Evolutionary conservation across 2,797 vertebrate genomes (phyloP).

Genomic region (Pseudochaenichthys georgianus): DNA sequence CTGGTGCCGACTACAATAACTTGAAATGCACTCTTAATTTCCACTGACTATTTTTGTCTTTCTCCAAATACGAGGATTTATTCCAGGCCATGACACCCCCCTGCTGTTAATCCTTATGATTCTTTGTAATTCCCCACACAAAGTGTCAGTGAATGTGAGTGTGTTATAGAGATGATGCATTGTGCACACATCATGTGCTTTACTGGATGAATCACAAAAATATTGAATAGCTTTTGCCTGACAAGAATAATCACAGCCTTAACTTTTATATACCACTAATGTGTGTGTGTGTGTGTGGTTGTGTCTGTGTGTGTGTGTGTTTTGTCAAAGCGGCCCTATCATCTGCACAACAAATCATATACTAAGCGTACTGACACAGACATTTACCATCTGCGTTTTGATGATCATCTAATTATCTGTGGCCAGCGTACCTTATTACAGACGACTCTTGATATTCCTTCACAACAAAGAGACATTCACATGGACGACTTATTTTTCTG

Average conservation of each 20-base stretch:
- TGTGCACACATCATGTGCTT: slow-evolving; percentile 50
- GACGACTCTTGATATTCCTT: slow-evolving; percentile 44
- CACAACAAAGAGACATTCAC: slow-evolving; percentile 1
- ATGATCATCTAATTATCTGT: slow-evolving; percentile 71
- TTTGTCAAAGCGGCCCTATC: slow-evolving; percentile 26
- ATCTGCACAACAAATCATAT: slow-evolving; percentile 56
- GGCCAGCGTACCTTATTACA: slow-evolving; percentile 54
- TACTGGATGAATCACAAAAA: slow-evolving; percentile 53
- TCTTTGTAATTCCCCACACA: slow-evolving; percentile 56
- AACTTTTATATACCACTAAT: slow-evolving; percentile 27
- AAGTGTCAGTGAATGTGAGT: slow-evolving; percentile 28
- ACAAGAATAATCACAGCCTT: slow-evolving; percentile 58
- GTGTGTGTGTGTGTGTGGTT: slow-evolving; percentile 40
- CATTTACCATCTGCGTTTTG: slow-evolving; percentile 76
- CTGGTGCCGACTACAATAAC: slow-evolving; percentile 32
- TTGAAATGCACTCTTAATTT: slow-evolving; percentile 65
- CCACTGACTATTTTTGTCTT: slow-evolving; percentile 59
- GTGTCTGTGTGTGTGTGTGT: not conserved
- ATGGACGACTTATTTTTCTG: slow-evolving; percentile 67
- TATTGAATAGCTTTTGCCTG: slow-evolving; percentile 64
- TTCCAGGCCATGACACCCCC: slow-evolving; percentile 53
- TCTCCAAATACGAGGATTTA: slow-evolving; percentile 70
- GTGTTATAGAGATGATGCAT: slow-evolving; percentile 43
- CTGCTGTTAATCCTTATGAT: slow-evolving; percentile 63
- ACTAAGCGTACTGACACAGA: slow-evolving; percentile 52